A percentile compares a stretch with the other conserved stretches of the same genome.
phyloP scores from a whole-genome alignment of 2,888 invertebrate species.

The Strigamia transsilvanica region DNA sequence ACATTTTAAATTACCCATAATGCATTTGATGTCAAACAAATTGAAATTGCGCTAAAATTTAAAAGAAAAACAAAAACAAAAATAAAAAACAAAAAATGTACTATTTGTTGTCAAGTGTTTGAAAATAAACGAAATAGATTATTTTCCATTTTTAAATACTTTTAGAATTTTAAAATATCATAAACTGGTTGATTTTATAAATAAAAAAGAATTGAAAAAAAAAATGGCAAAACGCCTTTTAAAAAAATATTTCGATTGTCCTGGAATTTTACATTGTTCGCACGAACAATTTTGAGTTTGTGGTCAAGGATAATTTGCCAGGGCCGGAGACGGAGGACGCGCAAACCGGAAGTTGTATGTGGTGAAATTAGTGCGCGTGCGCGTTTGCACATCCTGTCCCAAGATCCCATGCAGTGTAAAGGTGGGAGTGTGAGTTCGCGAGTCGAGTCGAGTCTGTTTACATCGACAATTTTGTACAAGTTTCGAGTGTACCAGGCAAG shows the following conservation, averaged over 20 bases:
- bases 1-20: slow-evolving; percentile 44
- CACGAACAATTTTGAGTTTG: neutral
- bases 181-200: no score
- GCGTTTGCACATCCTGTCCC: slow-evolving; percentile 51
- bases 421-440: slow-evolving; percentile 57
- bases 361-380: slow-evolving; percentile 51
- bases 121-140: no score
- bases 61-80: neutral
- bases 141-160: no score
- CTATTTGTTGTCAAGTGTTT: no score
- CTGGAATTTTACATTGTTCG: neutral
- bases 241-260: no score
- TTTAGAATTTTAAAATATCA: no score
- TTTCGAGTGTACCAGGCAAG: neutral
- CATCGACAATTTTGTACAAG: slow-evolving; percentile 56
- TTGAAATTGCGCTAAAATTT: slow-evolving; percentile 39
- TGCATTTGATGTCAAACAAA: slow-evolving; percentile 3
- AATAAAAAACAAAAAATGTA: neutral
- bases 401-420: slow-evolving; percentile 53
- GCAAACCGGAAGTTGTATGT: slow-evolving; percentile 15
- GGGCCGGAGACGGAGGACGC: slow-evolving; percentile 1
- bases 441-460: slow-evolving; percentile 59
- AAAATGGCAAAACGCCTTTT: neutral
- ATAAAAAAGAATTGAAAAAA: neutral
- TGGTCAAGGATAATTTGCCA: slow-evolving; percentile 14